Percentiles rank a stretch among this genome's conserved stretches.
phyloP scores from a whole-genome alignment of 2,797 vertebrate genomes.

The Sitta carolinensis region DNA sequence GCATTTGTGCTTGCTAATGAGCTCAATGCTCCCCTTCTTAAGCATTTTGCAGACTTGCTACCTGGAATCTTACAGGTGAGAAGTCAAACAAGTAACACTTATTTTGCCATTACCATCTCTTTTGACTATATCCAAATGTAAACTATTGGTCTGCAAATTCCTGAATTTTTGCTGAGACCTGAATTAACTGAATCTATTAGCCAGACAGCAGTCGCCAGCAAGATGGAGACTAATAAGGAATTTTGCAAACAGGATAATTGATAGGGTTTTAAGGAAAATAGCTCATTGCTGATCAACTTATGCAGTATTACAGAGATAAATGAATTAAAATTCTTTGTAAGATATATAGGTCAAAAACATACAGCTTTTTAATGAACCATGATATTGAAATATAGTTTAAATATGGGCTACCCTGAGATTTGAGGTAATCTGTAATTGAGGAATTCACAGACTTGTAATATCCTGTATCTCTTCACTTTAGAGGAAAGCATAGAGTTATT shows the following conservation, averaged over 20 bases:
- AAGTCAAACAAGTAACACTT: neutral
- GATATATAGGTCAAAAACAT: neutral
- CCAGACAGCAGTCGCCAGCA: neutral
- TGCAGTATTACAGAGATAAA: neutral
- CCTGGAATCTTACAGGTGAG: conserved; percentile 94
- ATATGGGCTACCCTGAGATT: neutral
- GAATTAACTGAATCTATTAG: neutral
- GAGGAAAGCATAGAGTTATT: neutral
- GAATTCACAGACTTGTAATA: neutral
- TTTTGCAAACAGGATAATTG: neutral
- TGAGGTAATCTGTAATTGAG: neutral
- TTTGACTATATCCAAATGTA: neutral
- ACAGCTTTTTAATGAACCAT: neutral
- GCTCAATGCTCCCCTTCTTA: conserved; percentile 89
- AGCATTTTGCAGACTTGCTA: conserved; percentile 95
- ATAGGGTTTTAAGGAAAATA: neutral
- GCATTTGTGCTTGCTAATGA: conserved; percentile 96
- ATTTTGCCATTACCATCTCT: neutral
- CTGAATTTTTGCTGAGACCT: neutral
- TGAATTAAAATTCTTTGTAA: neutral
- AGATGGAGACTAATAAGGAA: neutral
- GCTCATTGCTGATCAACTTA: neutral
- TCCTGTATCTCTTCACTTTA: neutral
- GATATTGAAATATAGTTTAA: neutral
- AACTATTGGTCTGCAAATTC: neutral